Percentiles rank a stretch among this genome's conserved stretches.
phyloP scores from a whole-genome alignment of 2,888 invertebrate genomes.

The Thymelicus lineola region DNA sequence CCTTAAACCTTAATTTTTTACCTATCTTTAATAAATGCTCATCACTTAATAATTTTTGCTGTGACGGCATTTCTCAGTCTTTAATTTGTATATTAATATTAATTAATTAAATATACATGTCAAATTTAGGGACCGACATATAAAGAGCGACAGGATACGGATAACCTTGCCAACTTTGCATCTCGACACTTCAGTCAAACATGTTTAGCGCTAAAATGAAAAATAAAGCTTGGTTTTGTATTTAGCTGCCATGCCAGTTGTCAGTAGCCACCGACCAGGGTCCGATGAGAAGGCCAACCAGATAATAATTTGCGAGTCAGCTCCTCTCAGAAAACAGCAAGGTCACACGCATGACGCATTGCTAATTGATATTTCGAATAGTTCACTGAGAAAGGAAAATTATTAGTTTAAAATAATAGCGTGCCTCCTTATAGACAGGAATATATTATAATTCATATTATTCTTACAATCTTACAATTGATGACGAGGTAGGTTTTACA shows the following conservation, averaged over 20 bases:
- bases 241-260: constrained; percentile 9
- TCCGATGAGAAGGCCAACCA: constrained; percentile 46
- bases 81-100: too few relatives aligned
- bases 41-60: too few relatives aligned
- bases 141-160: neutral
- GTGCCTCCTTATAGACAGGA: too few relatives aligned
- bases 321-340: constrained; percentile 46
- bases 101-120: too few relatives aligned
- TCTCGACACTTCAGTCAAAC: constrained; percentile 27
- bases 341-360: constrained; percentile 43
- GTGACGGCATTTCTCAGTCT: too few relatives aligned
- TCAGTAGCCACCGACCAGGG: constrained; percentile 28
- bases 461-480: too few relatives aligned
- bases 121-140: neutral
- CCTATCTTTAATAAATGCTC: too few relatives aligned
- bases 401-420: too few relatives aligned
- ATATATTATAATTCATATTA: too few relatives aligned
- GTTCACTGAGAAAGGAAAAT: constrained; percentile 21
- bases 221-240: constrained; percentile 41
- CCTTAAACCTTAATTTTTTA: too few relatives aligned
- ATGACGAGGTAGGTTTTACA: neutral
- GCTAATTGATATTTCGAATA: constrained; percentile 46
- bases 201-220: constrained; percentile 30
- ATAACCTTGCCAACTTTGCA: neutral
- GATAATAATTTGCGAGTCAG: constrained; percentile 45